Percentiles rank a stretch among this genome's conserved stretches.
Conservation (phyloP, 2,113 vertebrate genomes). For the Myotis brandtii region DNA sequence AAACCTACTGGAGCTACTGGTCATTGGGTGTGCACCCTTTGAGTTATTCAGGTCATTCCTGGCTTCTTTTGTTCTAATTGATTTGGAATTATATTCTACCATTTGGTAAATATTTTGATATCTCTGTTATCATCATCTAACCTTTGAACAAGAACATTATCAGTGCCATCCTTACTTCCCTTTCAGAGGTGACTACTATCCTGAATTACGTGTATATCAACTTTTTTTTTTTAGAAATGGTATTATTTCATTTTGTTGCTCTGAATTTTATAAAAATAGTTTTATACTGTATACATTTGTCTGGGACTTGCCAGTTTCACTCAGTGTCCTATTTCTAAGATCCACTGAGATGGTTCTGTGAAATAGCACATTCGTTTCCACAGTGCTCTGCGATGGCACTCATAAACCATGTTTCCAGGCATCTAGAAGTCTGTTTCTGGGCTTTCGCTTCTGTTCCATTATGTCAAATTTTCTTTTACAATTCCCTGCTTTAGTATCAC, state of each 20-base stretch:
- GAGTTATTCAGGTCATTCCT: not conserved
- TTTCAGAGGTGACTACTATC: not conserved
- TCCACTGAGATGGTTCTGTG: not conserved
- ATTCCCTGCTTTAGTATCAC: not conserved
- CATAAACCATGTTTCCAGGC: not conserved
- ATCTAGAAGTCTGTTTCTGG: not conserved
- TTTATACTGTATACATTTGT: not conserved
- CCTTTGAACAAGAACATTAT: not conserved
- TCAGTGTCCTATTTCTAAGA: not conserved
- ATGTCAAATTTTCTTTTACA: conserved; percentile 31
- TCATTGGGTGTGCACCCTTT: not conserved
- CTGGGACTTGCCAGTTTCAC: not conserved
- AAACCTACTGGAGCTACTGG: not conserved
- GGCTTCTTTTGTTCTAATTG: not conserved
- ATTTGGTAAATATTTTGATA: not conserved
- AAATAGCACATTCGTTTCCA: not conserved
- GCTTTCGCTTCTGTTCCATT: not conserved
- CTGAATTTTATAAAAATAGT: not conserved
- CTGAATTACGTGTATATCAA: not conserved
- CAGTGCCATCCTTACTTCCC: not conserved
- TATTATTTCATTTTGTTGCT: not conserved
- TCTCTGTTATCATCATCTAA: not conserved
- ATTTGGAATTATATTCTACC: not conserved
- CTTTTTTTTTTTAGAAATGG: not conserved
- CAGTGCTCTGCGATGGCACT: not conserved